Evolutionary conservation across 2,113 vertebrate species (phyloP), one percentile per base, ranked within the genome.

Genomic region (Amazona guildingii): DNA sequence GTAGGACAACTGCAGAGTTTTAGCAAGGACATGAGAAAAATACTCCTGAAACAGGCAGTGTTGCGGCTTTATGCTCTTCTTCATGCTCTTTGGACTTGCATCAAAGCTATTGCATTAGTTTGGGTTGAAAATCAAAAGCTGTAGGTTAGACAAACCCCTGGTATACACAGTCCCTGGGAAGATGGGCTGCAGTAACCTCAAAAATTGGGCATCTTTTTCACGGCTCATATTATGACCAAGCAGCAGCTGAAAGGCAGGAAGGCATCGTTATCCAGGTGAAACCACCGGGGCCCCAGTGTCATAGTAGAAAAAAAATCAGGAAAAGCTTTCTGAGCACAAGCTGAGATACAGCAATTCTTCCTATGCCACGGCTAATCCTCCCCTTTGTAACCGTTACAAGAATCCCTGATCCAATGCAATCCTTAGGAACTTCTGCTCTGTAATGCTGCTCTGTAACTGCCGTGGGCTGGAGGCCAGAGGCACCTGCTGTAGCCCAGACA

Each of bases 381-480:
- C 49, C 41, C 16, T 57, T 27, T 7, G 25, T 11, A 21, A n/a
- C 18, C 2, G 0, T 35, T 4, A 29, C 0, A 31, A 86, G 83
- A 82, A 62, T 41, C 75, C 75, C 35, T 1, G 1, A 33, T 29
- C 3, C 0, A 2, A 29, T 6, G 1, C 52, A 11, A 6, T 5
- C 63, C 46, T 23, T 33, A 4, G 27, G 15, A 23, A 37, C 49
- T 11, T 28, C 67, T 19, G 20, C 46, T 48, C 20, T 48, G 28
- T 33, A 15, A 1, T 0, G 20, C 59, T 4, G 39, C 82, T 68
- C n/a, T 10, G 33, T 0, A 11, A 41, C 1, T 4, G 39, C 35
- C 2, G 6, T 9, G 4, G 61, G 78, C 57, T 5, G 13, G 55
- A 46, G 21, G 55, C 24, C 73, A 52, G 48, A 28, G 73, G 91